These are phyloP conservation scores for Halesus radiatus DNA, from an alignment of 1,140 invertebrate genomes.

Conservation along the genomic window DNA sequence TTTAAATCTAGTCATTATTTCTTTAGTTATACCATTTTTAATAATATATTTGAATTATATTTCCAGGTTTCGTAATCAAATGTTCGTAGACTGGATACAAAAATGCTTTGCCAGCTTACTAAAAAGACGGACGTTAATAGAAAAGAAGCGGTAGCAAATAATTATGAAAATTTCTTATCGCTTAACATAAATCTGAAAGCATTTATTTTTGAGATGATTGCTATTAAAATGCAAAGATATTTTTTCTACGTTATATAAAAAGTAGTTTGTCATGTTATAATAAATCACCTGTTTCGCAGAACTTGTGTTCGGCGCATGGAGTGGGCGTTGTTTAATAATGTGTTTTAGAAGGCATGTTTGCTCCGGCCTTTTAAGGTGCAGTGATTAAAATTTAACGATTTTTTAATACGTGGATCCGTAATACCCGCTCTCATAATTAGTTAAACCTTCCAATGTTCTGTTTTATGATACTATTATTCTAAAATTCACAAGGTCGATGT, in stretches of 20 bases:
- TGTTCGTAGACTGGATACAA: no score
- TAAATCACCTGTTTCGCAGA: slow-evolving; percentile 30
- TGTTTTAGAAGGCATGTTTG: slow-evolving; percentile 7
- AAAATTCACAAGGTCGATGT: no score
- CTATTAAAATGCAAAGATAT: slow-evolving; percentile 2
- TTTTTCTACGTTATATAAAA: slow-evolving; percentile 7
- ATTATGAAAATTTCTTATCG: no score
- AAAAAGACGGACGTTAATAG: no score
- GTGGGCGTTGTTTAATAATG: slow-evolving; percentile 9
- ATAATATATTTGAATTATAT: no score
- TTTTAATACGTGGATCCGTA: slow-evolving; percentile 22
- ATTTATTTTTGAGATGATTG: background rate
- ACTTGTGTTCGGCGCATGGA: background rate
- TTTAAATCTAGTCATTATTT: no score
- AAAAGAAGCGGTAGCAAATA: no score
- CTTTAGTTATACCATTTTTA: no score
- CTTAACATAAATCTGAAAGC: no score
- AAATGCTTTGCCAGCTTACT: no score
- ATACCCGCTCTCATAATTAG: background rate
- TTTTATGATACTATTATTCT: background rate
- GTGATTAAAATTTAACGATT: slow-evolving; percentile 13
- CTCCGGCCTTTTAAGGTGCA: background rate
- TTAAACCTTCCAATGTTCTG: background rate
- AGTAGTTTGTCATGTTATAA: slow-evolving; percentile 1
- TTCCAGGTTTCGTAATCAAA: no score